Conservation (phyloP, 2,888 invertebrate genomes). For the Conchocele bisecta region DNA sequence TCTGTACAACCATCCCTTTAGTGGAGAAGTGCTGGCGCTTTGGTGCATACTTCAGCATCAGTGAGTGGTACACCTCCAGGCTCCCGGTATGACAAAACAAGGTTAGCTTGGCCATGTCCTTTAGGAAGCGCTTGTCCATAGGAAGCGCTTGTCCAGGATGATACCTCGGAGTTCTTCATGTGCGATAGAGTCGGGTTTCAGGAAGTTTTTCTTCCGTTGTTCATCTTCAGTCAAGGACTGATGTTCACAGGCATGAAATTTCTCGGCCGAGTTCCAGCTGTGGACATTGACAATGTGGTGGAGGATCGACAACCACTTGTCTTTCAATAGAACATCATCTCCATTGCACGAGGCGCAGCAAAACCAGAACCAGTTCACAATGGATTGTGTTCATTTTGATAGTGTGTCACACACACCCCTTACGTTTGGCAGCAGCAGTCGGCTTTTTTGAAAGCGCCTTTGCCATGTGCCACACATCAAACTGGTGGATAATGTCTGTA, state of each 20-base stretch:
- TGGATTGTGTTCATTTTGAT: no score
- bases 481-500: slow-evolving; percentile 25
- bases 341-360: slow-evolving; percentile 29
- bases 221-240: neutral
- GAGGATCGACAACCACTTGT: slow-evolving; percentile 22
- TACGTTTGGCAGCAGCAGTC: slow-evolving; percentile 12
- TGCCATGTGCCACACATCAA: slow-evolving; percentile 45
- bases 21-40: slow-evolving; percentile 39
- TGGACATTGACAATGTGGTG: slow-evolving; percentile 27
- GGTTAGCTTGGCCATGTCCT: slow-evolving; percentile 35
- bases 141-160: no score
- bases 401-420: slow-evolving; percentile 30
- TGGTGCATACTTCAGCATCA: slow-evolving; percentile 46
- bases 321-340: slow-evolving; percentile 26
- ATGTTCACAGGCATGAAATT: slow-evolving; percentile 21
- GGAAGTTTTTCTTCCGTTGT: slow-evolving; percentile 28
- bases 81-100: slow-evolving; percentile 50
- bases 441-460: slow-evolving; percentile 27
- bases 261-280: slow-evolving; percentile 3
- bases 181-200: slow-evolving; percentile 26
- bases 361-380: slow-evolving; percentile 35
- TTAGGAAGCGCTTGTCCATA: slow-evolving; percentile 35
- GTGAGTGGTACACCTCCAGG: slow-evolving; percentile 43
- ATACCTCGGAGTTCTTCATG: slow-evolving; percentile 37
- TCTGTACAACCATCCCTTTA: slow-evolving; percentile 35